A percentile compares a stretch with the other conserved stretches of the same genome.
These are phyloP conservation scores for Lithodes maja DNA, from an alignment of 2,888 invertebrate species.

Conservation along the genomic window DNA sequence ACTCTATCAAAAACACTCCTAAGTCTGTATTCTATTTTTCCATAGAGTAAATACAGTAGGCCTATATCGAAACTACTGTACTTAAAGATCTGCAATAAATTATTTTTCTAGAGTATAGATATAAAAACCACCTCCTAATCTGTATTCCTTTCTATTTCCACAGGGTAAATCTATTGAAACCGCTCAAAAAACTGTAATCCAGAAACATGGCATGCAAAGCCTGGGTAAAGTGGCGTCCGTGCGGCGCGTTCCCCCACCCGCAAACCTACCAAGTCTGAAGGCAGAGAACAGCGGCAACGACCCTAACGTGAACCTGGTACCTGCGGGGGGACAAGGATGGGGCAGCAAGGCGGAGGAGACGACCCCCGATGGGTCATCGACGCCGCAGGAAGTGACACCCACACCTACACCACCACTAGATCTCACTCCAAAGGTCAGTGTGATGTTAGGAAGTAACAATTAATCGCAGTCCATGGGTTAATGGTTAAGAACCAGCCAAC, in stretches of 20 bases:
- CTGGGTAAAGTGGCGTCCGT: slow-evolving; percentile 99
- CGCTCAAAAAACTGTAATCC: slow-evolving; percentile 90
- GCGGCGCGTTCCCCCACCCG: slow-evolving; percentile 93
- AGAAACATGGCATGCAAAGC: slow-evolving; percentile 99
- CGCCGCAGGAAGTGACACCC: slow-evolving; percentile 58
- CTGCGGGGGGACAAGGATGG: slow-evolving; percentile 88
- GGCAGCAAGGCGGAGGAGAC: slow-evolving; percentile 75
- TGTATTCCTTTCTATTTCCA: neutral
- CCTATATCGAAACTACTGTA: neutral
- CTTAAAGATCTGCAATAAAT: neutral
- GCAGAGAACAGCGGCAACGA: slow-evolving; percentile 91
- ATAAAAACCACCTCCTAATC: neutral
- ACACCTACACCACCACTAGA: slow-evolving; percentile 62
- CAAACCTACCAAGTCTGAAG: slow-evolving; percentile 98
- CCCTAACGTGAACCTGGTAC: slow-evolving; percentile 85
- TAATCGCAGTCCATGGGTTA: slow-evolving; percentile 1
- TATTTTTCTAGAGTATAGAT: neutral
- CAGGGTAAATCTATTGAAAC: slow-evolving; percentile 92
- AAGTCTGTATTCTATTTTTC: neutral
- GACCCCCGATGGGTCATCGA: slow-evolving; percentile 54
- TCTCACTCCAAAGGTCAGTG: slow-evolving; percentile 58
- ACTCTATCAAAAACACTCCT: neutral
- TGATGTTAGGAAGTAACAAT: neutral
- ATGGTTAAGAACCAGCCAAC: neutral
- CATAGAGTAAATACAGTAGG: neutral